These are phyloP conservation scores for Champsocephalus gunnari DNA, from an alignment of 2,797 vertebrate species.

Conservation along the genomic window DNA sequence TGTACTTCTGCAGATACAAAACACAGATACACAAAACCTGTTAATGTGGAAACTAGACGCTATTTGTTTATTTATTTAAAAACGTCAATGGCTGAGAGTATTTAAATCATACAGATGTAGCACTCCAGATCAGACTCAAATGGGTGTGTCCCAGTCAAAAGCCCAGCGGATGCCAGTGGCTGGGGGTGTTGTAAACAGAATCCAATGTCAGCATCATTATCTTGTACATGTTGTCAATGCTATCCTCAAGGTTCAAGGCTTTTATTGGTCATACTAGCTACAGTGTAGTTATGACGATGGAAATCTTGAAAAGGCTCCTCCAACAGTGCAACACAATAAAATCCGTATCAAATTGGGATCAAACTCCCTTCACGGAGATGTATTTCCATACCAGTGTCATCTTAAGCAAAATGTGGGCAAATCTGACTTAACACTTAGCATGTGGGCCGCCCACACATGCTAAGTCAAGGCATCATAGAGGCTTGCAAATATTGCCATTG, in stretches of 20 bases:
- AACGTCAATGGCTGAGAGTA: neutral
- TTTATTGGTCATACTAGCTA: too few relatives aligned
- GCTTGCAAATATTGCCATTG: constrained; percentile 52
- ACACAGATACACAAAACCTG: constrained; percentile 4
- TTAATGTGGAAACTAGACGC: constrained; percentile 20
- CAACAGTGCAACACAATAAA: too few relatives aligned
- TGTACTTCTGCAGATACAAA: constrained; percentile 89
- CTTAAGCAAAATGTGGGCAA: constrained; percentile 23
- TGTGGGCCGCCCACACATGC: constrained; percentile 57
- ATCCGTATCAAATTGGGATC: constrained; percentile 1
- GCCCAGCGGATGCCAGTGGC: too few relatives aligned
- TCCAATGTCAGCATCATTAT: constrained; percentile 1
- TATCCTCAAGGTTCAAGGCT: neutral
- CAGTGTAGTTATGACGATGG: too few relatives aligned
- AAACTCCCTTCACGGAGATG: neutral
- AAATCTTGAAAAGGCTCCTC: too few relatives aligned
- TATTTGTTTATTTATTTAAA: too few relatives aligned
- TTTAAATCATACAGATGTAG: constrained; percentile 2
- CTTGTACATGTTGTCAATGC: constrained; percentile 1
- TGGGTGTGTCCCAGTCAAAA: too few relatives aligned
- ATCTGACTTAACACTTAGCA: constrained; percentile 44
- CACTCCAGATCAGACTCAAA: too few relatives aligned
- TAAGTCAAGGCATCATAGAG: constrained; percentile 47
- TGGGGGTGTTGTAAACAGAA: neutral
- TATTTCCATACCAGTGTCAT: constrained; percentile 18